phyloP scores from a whole-genome alignment of 2,888 invertebrate genomes.

The Thysanoteuthis rhombus region DNA sequence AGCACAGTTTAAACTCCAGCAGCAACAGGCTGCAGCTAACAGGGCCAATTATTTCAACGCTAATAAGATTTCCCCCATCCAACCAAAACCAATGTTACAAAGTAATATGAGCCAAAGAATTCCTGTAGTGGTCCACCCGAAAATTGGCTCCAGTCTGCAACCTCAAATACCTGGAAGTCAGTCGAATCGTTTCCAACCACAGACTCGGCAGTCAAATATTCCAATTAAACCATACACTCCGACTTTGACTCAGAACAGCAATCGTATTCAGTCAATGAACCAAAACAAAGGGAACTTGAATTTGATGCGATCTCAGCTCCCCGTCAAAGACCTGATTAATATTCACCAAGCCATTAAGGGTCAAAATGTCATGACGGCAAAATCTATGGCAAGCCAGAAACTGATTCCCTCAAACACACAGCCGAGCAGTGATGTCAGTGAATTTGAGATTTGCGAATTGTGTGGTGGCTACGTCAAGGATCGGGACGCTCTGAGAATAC shows the following conservation, averaged over 20 bases:
- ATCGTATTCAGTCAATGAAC: neutral
- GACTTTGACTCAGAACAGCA: neutral
- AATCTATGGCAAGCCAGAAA: conserved; percentile 18
- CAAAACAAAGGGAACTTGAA: neutral
- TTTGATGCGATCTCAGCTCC: neutral
- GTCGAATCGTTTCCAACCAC: neutral
- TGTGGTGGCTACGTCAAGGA: conserved; percentile 97
- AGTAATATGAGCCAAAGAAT: conserved; percentile 19
- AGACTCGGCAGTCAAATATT: neutral
- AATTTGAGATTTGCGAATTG: conserved; percentile 80
- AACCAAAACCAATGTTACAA: neutral
- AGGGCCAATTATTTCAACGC: conserved; percentile 1
- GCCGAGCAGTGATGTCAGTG: conserved; percentile 41
- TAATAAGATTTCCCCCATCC: conserved; percentile 27
- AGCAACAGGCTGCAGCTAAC: neutral
- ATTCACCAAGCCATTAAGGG: conserved; percentile 25
- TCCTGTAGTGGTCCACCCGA: conserved; percentile 27
- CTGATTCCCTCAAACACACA: conserved; percentile 20
- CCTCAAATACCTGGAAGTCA: neutral
- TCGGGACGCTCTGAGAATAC: conserved; percentile 89
- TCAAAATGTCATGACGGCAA: conserved; percentile 22
- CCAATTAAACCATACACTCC: neutral
- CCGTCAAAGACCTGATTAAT: conserved; percentile 22
- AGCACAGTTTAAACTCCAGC: neutral
- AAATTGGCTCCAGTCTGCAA: neutral